Evolutionary conservation across 2,888 invertebrate species (phyloP), one percentile per base, ranked within the genome.

Genomic region (Eumerus sabulonum): DNA sequence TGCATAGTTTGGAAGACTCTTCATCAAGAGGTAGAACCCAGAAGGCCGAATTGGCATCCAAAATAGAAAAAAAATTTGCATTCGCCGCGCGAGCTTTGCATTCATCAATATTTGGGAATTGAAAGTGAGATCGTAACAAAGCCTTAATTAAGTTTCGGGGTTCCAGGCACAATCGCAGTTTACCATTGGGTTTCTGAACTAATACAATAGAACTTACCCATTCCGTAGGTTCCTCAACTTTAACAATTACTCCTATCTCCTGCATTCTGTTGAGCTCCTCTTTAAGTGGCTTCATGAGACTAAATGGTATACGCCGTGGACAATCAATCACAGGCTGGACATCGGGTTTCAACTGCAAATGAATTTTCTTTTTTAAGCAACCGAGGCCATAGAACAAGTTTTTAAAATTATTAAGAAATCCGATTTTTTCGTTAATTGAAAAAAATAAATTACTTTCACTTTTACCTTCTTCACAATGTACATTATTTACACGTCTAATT

Each of bases 121-220:
- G 57, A 36, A 59, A 77, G 48, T 67, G 72, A 7, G 73, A 77
- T 9, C 81, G 44, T 11, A 64, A 44, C 17, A 82, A 53, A 0
- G 57, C 76, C n/a, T 76, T 79, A 38, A 76, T 82, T 67, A 79
- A 56, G 59, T 72, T 76, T 64, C 67, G 54, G 0, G 77, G 79
- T 18, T 82, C 82, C 42, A 82, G 47, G 17, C 82, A 76, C 9
- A 82, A 38, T 45, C 79, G 54, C 17, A 82, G 44, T 11, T 16
- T 76, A 3, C 79, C 73, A 71, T 76, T 82, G 0, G 76, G 62
- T 68, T 82, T 79, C 16, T 48, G 27, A 9, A 81, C 73, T 1
- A 76, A 38, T 0, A 82, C 82, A 56, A 82, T 76, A 7, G 64
- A 81, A 60, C 45, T 81, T 16, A 81, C 76, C 82, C 81, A 82